Conservation (phyloP, 2,888 invertebrate genomes). For the Lissocephala sabroskyi region DNA sequence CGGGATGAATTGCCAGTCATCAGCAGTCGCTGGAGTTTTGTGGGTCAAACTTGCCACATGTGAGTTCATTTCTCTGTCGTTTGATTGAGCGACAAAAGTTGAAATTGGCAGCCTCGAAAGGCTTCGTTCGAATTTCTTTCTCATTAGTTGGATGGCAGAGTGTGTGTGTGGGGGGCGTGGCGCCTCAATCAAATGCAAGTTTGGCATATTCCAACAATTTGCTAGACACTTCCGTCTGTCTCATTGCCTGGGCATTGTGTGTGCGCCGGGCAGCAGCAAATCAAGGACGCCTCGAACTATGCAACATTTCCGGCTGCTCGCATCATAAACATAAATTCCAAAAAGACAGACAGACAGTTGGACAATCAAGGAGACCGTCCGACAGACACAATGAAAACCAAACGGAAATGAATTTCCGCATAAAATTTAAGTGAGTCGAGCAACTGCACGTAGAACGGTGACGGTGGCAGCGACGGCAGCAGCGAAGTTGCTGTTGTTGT, state of each 20-base stretch:
- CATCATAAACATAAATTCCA: constrained; percentile 56
- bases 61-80: constrained; percentile 13
- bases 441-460: constrained; percentile 2
- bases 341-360: constrained; percentile 21
- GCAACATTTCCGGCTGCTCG: too few species aligned
- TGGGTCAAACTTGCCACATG: not conserved
- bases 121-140: constrained; percentile 52
- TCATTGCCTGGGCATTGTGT: too few species aligned
- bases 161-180: too few species aligned
- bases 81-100: constrained; percentile 45
- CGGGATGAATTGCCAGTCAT: too few species aligned
- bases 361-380: too few species aligned
- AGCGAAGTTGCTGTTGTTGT: constrained; percentile 1
- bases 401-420: constrained; percentile 60
- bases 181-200: too few species aligned
- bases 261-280: too few species aligned
- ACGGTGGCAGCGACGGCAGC: not conserved
- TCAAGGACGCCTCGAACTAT: too few species aligned
- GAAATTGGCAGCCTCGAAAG: constrained; percentile 29
- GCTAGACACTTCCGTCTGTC: too few species aligned
- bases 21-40: not conserved
- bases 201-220: too few species aligned
- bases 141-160: constrained; percentile 60
- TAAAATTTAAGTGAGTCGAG: constrained; percentile 41
- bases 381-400: too few species aligned